A percentile compares a stretch with the other conserved stretches of the same genome.
Conservation (phyloP, 2,888 invertebrate genomes). For the Oscheius sp. region DNA sequence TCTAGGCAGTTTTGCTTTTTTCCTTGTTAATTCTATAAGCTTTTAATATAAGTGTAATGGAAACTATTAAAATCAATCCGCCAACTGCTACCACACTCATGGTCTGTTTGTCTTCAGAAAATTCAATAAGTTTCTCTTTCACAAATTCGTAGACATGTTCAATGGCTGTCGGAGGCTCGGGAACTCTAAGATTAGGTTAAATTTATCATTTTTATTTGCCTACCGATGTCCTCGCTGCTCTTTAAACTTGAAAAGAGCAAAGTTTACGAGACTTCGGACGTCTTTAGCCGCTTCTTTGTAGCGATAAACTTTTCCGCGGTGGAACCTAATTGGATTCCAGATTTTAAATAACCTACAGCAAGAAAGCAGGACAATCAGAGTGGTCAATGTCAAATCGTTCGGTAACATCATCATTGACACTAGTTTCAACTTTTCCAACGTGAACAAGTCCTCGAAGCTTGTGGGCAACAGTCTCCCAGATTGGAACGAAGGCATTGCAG, state of each 20-base stretch:
- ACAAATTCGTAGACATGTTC: slow-evolving; percentile 69
- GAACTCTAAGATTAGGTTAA: slow-evolving; percentile 53
- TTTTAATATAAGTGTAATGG: slow-evolving; percentile 64
- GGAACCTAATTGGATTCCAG: slow-evolving; percentile 56
- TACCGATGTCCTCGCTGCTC: slow-evolving; percentile 57
- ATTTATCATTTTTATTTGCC: slow-evolving; percentile 26
- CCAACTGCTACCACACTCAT: slow-evolving; percentile 66
- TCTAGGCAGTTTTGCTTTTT: slow-evolving; percentile 31
- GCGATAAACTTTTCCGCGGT: slow-evolving; percentile 70
- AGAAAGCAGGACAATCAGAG: slow-evolving; percentile 68
- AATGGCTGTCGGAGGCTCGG: slow-evolving; percentile 69
- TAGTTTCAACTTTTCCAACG: slow-evolving; percentile 68
- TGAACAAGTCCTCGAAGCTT: slow-evolving; percentile 59
- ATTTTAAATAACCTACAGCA: slow-evolving; percentile 55
- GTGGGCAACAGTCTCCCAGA: slow-evolving; percentile 70
- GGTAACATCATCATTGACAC: slow-evolving; percentile 69
- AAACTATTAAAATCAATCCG: slow-evolving; percentile 65
- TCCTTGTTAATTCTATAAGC: slow-evolving; percentile 61
- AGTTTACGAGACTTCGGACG: slow-evolving; percentile 64
- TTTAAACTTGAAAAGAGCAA: slow-evolving; percentile 69
- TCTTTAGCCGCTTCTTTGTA: slow-evolving; percentile 70
- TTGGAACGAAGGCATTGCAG: slow-evolving; percentile 67
- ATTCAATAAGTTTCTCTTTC: slow-evolving; percentile 65
- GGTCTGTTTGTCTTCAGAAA: slow-evolving; percentile 68
- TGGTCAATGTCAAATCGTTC: slow-evolving; percentile 70